Evolutionary conservation across 2,113 vertebrate species (phyloP).

Genomic region (Colistium nudipinnis): DNA sequence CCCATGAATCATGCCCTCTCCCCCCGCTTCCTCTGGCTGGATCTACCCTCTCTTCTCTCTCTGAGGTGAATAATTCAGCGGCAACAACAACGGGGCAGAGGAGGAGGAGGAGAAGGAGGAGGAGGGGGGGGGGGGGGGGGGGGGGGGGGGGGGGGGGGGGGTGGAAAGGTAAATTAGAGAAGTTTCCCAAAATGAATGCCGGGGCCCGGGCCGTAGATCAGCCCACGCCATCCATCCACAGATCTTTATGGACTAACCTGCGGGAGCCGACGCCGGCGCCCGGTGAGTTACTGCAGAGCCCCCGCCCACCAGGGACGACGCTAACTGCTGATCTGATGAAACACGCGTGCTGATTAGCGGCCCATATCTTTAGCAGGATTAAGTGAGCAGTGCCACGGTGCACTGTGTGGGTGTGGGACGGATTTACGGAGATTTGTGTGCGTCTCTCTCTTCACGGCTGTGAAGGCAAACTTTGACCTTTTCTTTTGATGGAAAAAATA

Average conservation of each 20-base stretch:
- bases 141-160: neutral
- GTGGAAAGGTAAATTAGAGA: constrained; percentile 50
- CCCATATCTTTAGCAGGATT: constrained; percentile 56
- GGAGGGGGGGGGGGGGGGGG: neutral
- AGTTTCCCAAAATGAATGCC: constrained; percentile 57
- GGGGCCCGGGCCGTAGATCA: constrained; percentile 49
- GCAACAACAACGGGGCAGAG: constrained; percentile 17
- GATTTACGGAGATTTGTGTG: constrained; percentile 47
- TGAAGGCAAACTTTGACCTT: too few relatives aligned
- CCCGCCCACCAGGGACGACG: constrained; percentile 61
- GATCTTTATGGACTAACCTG: constrained; percentile 42
- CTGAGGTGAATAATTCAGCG: constrained; percentile 64
- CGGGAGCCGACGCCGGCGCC: constrained; percentile 28
- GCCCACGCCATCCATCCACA: neutral
- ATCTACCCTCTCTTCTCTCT: neutral
- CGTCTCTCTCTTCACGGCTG: constrained; percentile 6
- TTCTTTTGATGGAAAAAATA: too few relatives aligned
- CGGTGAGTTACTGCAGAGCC: constrained; percentile 59
- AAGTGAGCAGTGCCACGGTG: constrained; percentile 48
- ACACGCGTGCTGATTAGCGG: constrained; percentile 57
- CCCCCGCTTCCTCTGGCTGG: constrained; percentile 13
- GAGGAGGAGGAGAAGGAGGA: neutral
- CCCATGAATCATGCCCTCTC: constrained; percentile 64
- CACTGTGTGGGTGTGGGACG: constrained; percentile 52
- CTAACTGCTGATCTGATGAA: constrained; percentile 72